Evolutionary conservation across 2,888 invertebrate species (phyloP).

Genomic region (Choristoneura rosaceana): DNA sequence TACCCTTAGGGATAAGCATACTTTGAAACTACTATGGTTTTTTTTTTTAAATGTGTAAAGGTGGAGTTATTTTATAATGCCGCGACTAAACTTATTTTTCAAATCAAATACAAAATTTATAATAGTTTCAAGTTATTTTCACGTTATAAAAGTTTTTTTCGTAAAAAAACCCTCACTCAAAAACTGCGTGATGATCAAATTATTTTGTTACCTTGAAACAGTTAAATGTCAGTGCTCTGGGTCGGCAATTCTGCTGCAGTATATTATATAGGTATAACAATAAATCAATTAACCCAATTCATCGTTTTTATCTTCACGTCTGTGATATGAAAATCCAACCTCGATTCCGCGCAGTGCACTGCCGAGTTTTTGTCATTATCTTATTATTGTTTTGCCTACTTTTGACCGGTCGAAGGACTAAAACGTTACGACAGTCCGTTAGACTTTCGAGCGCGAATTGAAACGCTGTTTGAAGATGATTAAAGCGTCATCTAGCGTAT

Average conservation of each 20-base stretch:
- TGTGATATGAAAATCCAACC: slow-evolving; percentile 14
- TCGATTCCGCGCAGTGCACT: slow-evolving; percentile 9
- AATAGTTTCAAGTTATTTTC: not conserved
- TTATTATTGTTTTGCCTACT: not conserved
- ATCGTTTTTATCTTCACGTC: slow-evolving; percentile 22
- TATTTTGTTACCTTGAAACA: slow-evolving; percentile 30
- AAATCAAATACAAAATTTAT: no score
- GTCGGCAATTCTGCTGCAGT: slow-evolving; percentile 16
- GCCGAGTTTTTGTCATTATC: not conserved
- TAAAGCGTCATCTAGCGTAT: slow-evolving; percentile 52
- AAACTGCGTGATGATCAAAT: not conserved
- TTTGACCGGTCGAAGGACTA: not conserved
- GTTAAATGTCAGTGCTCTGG: slow-evolving; percentile 28
- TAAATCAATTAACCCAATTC: slow-evolving; percentile 41
- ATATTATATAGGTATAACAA: slow-evolving; percentile 21
- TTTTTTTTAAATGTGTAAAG: no score
- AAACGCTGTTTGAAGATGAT: slow-evolving; percentile 63
- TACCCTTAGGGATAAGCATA: not conserved
- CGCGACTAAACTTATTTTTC: no score
- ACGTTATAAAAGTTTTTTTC: not conserved
- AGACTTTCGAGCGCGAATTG: slow-evolving; percentile 58
- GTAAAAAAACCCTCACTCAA: not conserved
- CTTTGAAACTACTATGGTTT: not conserved
- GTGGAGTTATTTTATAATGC: no score
- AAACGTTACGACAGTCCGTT: not conserved